phyloP scores from a whole-genome alignment of 2,888 invertebrate genomes.

The Pseudanteris insignis region DNA sequence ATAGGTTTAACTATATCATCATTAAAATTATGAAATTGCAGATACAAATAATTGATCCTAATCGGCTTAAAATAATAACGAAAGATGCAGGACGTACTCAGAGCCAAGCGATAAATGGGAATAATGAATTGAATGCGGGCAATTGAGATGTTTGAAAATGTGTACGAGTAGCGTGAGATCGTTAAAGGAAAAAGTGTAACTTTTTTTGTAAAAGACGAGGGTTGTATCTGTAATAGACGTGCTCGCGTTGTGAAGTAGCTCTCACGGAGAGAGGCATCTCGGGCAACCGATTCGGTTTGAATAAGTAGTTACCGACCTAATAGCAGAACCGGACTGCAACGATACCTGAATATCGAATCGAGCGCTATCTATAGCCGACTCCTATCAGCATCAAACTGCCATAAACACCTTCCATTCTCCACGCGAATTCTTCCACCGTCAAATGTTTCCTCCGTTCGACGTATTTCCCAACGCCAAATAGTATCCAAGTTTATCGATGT shows the following conservation, averaged over 20 bases:
- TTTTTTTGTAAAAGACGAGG: slow-evolving; percentile 37
- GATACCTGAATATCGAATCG: slow-evolving; percentile 58
- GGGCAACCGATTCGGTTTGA: no score
- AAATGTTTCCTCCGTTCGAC: no score
- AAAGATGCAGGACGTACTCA: no score
- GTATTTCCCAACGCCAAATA: no score
- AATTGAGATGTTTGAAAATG: slow-evolving; percentile 29
- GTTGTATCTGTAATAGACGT: slow-evolving; percentile 51
- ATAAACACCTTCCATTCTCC: slow-evolving; percentile 50
- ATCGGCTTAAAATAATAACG: no score
- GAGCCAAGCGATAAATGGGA: no score
- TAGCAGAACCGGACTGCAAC: slow-evolving; percentile 59
- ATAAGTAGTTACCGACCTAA: slow-evolving; percentile 64
- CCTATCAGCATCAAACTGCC: slow-evolving; percentile 47
- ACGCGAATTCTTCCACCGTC: no score
- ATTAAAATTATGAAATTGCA: no score
- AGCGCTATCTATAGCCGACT: no score
- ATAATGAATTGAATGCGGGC: slow-evolving; percentile 25
- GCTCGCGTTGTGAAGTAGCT: slow-evolving; percentile 56
- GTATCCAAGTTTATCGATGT: no score
- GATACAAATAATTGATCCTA: no score
- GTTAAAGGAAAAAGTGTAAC: slow-evolving; percentile 50
- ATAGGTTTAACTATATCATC: no score
- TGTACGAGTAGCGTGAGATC: slow-evolving; percentile 33
- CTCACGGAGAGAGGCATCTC: slow-evolving; percentile 50